Percentiles rank a stretch among this genome's conserved stretches.
Conservation (phyloP, 2,888 invertebrate species). For the Dryococelus australis region DNA sequence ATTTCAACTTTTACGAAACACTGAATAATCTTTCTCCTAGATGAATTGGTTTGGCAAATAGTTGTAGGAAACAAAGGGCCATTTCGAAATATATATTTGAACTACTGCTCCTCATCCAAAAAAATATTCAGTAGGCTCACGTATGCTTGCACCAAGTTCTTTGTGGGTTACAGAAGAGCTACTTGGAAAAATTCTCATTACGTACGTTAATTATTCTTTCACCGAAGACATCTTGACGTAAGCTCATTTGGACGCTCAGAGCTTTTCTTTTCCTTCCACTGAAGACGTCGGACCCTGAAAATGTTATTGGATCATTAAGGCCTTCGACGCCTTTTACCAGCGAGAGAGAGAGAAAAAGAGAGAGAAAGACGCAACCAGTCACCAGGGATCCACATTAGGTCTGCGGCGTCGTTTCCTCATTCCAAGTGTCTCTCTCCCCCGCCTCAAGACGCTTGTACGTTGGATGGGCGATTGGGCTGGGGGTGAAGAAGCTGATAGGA, state of each 20-base stretch:
- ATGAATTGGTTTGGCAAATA: no score
- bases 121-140: no score
- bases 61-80: no score
- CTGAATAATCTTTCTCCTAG: no score
- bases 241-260: neutral
- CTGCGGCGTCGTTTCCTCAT: neutral
- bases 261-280: neutral
- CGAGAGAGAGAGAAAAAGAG: neutral
- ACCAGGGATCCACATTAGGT: slow-evolving; percentile 10
- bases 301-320: slow-evolving; percentile 10
- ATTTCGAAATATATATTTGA: no score
- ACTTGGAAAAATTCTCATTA: neutral
- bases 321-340: neutral
- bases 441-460: neutral
- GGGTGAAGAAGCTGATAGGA: neutral
- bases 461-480: neutral
- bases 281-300: neutral
- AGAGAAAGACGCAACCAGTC: neutral
- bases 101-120: no score
- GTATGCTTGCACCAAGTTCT: no score
- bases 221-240: neutral
- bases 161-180: no score
- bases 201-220: neutral
- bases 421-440: neutral
- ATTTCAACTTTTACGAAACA: no score